Conservation (phyloP, 2,797 vertebrate genomes). For the Pteronotus mesoamericanus region DNA sequence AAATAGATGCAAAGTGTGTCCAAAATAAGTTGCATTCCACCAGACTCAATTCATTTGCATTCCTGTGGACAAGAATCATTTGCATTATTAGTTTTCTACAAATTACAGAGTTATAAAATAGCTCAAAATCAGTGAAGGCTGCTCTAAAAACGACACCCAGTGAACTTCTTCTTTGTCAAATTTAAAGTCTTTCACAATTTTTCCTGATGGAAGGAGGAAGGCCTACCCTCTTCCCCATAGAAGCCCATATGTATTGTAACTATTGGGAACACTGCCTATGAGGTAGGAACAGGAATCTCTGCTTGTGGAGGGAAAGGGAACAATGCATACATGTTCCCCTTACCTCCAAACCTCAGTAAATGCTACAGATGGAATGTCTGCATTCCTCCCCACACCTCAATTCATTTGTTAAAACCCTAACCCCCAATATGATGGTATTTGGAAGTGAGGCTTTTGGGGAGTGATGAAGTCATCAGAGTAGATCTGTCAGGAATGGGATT, state of each 20-base stretch:
- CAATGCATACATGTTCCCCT: neutral
- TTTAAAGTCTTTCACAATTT: neutral
- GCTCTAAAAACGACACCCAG: neutral
- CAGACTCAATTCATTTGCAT: conserved; percentile 36
- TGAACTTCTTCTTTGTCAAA: neutral
- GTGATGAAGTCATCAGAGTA: neutral
- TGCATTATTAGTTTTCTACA: conserved; percentile 20
- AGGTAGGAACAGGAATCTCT: neutral
- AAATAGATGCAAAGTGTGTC: conserved; percentile 15
- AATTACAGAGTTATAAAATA: conserved; percentile 20
- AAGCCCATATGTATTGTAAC: neutral
- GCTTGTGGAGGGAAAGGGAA: neutral
- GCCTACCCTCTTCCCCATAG: neutral
- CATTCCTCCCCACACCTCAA: neutral
- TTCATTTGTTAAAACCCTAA: neutral
- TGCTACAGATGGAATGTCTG: neutral
- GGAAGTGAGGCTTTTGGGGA: neutral
- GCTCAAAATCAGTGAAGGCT: neutral
- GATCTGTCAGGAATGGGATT: neutral
- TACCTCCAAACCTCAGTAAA: neutral
- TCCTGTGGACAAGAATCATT: conserved; percentile 5
- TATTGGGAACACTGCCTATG: neutral
- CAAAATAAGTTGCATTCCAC: conserved; percentile 28
- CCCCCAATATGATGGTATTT: neutral
- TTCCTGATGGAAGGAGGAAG: neutral